Evolutionary conservation across 2,888 invertebrate species (phyloP).

Genomic region (Tinea trinotella): DNA sequence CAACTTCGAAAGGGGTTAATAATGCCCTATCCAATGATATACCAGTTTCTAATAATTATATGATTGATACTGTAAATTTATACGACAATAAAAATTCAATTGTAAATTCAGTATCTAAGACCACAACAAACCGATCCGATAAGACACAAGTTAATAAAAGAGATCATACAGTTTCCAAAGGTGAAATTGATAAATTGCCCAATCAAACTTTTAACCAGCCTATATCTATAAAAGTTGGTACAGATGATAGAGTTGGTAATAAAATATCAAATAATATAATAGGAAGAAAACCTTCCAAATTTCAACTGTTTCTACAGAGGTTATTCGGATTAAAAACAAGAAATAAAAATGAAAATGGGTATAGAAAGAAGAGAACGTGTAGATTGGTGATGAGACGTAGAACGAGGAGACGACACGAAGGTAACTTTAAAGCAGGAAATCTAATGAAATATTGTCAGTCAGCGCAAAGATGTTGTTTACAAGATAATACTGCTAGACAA

Average conservation of each 20-base stretch:
- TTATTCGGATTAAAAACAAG: conserved; percentile 43
- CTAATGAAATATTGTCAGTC: conserved; percentile 43
- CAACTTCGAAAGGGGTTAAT: no score
- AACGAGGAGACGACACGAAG: conserved; percentile 46
- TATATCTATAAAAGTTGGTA: neutral
- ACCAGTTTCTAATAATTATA: no score
- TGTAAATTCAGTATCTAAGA: no score
- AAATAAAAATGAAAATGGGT: conserved; percentile 37
- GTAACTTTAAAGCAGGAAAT: conserved; percentile 38
- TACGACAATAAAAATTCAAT: no score
- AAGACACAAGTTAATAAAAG: neutral
- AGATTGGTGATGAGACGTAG: conserved; percentile 40
- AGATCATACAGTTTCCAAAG: neutral
- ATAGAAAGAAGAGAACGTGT: conserved; percentile 20
- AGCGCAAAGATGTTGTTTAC: conserved; percentile 44
- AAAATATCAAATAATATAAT: neutral
- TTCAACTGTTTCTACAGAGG: conserved; percentile 50
- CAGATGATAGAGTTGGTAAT: neutral
- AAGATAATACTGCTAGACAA: conserved; percentile 48
- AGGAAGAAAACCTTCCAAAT: conserved; percentile 38
- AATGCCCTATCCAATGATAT: no score
- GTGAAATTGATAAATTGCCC: neutral
- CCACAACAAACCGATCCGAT: no score
- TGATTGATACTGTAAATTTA: no score
- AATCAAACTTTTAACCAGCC: no score